Evolutionary conservation across 2,888 invertebrate genomes (phyloP).

Genomic region (Anarsia innoxiella): DNA sequence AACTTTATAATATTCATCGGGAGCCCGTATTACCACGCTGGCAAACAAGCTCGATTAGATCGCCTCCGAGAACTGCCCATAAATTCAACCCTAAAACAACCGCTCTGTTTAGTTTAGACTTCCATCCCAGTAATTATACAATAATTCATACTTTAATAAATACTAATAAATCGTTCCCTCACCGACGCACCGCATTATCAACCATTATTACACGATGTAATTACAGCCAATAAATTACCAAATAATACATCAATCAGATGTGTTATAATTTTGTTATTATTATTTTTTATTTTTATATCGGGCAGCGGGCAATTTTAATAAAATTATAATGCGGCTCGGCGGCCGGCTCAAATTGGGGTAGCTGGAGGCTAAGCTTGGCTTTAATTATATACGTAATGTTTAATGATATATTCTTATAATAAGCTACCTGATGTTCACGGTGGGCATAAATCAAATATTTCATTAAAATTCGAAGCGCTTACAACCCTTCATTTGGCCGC

Average conservation of each 20-base stretch:
- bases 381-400: slow-evolving; percentile 74
- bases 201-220: slow-evolving; percentile 73
- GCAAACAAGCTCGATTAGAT: slow-evolving; percentile 54
- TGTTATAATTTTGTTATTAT: slow-evolving; percentile 70
- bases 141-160: slow-evolving; percentile 76
- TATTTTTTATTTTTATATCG: slow-evolving; percentile 53
- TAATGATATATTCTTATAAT: slow-evolving; percentile 74
- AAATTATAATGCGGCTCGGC: slow-evolving; percentile 66
- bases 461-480: slow-evolving; percentile 66
- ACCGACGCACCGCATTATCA: slow-evolving; percentile 57
- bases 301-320: slow-evolving; percentile 68
- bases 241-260: slow-evolving; percentile 76
- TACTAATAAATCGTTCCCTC: slow-evolving; percentile 70
- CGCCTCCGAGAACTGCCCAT: slow-evolving; percentile 61
- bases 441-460: slow-evolving; percentile 73
- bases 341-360: slow-evolving; percentile 65
- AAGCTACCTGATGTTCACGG: slow-evolving; percentile 70
- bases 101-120: slow-evolving; percentile 69
- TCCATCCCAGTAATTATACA: slow-evolving; percentile 71
- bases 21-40: slow-evolving; percentile 32
- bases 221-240: slow-evolving; percentile 73
- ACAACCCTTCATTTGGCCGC: slow-evolving; percentile 63
- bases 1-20: slow-evolving; percentile 12
- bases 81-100: slow-evolving; percentile 70
- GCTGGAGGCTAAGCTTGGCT: slow-evolving; percentile 61